Conservation (phyloP, 2,797 vertebrate genomes). For the Coccyzus lansbergi region DNA sequence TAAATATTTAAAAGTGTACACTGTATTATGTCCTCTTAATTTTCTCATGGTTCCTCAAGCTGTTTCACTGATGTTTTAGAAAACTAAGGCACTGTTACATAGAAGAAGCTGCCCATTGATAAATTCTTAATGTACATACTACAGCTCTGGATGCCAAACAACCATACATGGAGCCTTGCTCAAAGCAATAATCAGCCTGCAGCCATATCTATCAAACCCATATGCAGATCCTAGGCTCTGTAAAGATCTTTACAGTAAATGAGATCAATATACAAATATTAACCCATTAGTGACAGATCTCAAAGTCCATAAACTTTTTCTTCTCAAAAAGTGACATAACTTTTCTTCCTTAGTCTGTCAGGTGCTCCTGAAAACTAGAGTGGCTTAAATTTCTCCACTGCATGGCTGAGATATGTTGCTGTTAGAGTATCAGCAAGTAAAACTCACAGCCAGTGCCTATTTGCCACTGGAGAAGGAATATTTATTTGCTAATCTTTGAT, state of each 20-base stretch:
- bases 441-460: not conserved
- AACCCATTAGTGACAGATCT: not conserved
- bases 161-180: not conserved
- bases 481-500: slow-evolving; percentile 38
- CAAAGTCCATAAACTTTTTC: not conserved
- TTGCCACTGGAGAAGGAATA: not conserved
- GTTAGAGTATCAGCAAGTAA: slow-evolving; percentile 3
- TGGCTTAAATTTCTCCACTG: not conserved
- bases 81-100: not conserved
- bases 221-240: not conserved
- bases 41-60: not conserved
- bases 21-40: not conserved
- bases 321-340: not conserved
- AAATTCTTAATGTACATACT: not conserved
- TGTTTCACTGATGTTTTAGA: not conserved
- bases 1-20: not conserved
- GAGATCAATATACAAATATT: not conserved
- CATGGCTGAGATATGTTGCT: not conserved
- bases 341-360: not conserved
- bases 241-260: not conserved
- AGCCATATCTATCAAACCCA: not conserved
- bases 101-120: not conserved
- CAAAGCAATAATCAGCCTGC: not conserved
- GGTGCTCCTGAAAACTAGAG: not conserved
- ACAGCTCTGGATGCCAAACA: not conserved